Percentiles rank a stretch among this genome's conserved stretches.
These are phyloP conservation scores for Galeopterus variegatus DNA, from an alignment of 2,113 vertebrate species.

Conservation along the genomic window DNA sequence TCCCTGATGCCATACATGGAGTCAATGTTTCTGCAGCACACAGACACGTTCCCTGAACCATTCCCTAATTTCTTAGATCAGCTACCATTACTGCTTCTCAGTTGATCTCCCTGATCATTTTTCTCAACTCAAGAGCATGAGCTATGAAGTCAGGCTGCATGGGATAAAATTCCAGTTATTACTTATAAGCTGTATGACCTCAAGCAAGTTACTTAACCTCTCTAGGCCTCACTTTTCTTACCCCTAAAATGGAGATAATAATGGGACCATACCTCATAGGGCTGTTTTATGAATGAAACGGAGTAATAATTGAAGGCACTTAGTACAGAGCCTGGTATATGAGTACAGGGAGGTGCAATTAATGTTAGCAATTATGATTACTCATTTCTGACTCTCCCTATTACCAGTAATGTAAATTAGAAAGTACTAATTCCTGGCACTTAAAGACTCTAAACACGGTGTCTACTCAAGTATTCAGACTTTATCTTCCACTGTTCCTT, in stretches of 20 bases:
- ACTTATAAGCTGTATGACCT: neutral
- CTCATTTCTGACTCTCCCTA: neutral
- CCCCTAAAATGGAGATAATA: neutral
- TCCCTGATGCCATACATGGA: neutral
- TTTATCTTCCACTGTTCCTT: neutral
- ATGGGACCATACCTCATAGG: neutral
- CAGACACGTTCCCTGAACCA: neutral
- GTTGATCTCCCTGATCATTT: neutral
- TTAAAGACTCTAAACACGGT: neutral
- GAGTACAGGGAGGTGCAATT: neutral
- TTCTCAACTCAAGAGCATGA: neutral
- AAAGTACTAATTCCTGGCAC: neutral
- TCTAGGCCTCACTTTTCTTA: conserved; percentile 6
- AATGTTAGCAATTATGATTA: conserved; percentile 32
- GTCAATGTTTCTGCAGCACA: neutral
- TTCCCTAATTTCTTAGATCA: neutral
- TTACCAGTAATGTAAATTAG: neutral
- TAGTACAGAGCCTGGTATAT: neutral
- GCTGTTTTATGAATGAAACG: conserved; percentile 4
- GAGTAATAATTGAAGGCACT: neutral
- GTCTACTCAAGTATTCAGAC: neutral
- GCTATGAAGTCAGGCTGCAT: neutral
- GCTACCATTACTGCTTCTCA: neutral
- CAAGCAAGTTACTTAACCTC: neutral
- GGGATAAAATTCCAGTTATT: neutral